Percentiles rank a stretch among this genome's conserved stretches.
Conservation (phyloP, 2,888 invertebrate genomes). For the Nomada ruficornis region DNA sequence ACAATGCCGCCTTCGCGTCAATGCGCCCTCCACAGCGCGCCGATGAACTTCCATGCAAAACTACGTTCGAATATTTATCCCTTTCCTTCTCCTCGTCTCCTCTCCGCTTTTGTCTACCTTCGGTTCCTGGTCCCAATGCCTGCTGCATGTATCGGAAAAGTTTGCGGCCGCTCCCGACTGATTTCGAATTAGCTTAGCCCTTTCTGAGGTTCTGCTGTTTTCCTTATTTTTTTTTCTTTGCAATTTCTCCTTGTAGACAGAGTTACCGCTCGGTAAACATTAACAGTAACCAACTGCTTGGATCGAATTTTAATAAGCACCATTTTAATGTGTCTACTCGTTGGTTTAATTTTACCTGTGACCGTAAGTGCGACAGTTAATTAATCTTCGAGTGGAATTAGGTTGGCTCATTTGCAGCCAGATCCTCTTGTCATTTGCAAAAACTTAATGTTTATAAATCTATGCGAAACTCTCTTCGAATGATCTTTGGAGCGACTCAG, state of each 20-base stretch:
- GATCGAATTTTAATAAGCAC: no score
- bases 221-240: no score
- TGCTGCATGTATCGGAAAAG: conserved; percentile 47
- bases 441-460: background rate
- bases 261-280: background rate
- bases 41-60: conserved; percentile 62
- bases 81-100: conserved; percentile 41
- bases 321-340: no score
- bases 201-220: background rate
- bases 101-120: conserved; percentile 38
- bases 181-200: conserved; percentile 41
- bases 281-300: no score
- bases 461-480: background rate
- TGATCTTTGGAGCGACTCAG: background rate
- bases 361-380: no score
- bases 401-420: no score
- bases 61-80: conserved; percentile 62
- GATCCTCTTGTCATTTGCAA: no score
- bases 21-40: conserved; percentile 59
- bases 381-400: no score
- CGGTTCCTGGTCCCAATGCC: conserved; percentile 41
- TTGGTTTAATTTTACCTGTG: no score
- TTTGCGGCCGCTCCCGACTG: conserved; percentile 11
- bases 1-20: conserved; percentile 73
- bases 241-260: background rate